A percentile compares a stretch with the other conserved stretches of the same genome.
These are phyloP conservation scores for Cecidostiba fungosa DNA, from an alignment of 2,888 invertebrate genomes.

Conservation along the genomic window DNA sequence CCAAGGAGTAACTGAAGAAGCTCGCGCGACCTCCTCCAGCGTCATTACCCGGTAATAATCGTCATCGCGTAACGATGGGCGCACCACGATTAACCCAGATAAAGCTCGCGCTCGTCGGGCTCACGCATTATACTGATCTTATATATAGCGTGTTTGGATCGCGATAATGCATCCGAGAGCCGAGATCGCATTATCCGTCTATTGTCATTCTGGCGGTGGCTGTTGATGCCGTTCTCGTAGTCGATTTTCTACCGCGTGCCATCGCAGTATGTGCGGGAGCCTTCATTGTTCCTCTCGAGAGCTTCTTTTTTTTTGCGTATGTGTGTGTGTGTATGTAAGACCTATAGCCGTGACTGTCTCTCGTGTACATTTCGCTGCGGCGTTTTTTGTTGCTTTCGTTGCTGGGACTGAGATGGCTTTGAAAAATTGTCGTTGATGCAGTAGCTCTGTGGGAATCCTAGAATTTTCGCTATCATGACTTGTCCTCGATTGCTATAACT, in stretches of 20 bases:
- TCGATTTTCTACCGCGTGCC: constrained; percentile 28
- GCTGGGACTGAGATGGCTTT: background rate
- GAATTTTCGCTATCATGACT: background rate
- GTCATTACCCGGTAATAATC: constrained; percentile 13
- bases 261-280: background rate
- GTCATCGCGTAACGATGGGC: constrained; percentile 13
- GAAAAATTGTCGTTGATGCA: background rate
- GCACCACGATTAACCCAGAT: constrained; percentile 26
- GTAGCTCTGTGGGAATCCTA: background rate
- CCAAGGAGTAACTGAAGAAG: background rate
- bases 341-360: background rate
- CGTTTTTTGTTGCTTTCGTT: background rate
- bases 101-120: background rate
- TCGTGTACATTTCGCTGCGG: background rate
- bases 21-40: background rate
- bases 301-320: constrained; percentile 11
- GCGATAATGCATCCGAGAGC: constrained; percentile 32
- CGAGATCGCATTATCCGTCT: constrained; percentile 22
- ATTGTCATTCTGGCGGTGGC: constrained; percentile 33
- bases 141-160: background rate
- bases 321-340: background rate
- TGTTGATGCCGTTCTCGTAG: constrained; percentile 5
- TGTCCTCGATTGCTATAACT: background rate
- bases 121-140: background rate
- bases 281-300: constrained; percentile 36